Evolutionary conservation across 35 echinoderm and acorn worm genomes (phyloP).

Genomic region (Anneissia japonica): DNA sequence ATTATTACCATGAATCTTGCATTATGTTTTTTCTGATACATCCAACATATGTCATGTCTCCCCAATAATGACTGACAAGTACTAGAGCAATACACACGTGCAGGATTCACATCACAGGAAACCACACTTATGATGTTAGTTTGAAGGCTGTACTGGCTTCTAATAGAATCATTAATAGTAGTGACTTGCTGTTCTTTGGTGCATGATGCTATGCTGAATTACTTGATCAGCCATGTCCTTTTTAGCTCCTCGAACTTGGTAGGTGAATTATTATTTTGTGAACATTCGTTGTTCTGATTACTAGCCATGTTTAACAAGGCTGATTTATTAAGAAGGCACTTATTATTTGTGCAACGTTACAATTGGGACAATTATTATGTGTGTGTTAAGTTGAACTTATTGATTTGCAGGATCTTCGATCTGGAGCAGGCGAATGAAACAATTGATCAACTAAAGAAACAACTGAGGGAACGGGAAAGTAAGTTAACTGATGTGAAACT

Average conservation of each 20-base stretch:
- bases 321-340: too few species aligned
- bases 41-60: not conserved
- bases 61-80: not conserved
- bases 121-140: not conserved
- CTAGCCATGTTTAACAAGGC: too few species aligned
- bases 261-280: not conserved
- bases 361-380: not conserved
- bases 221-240: not conserved
- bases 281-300: not conserved
- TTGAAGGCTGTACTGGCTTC: too few species aligned
- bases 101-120: not conserved
- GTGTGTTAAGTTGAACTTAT: too few species aligned
- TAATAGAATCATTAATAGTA: not conserved
- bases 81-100: not conserved
- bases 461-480: conserved; percentile 84
- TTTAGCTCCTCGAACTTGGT: not conserved
- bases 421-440: conserved; percentile 60
- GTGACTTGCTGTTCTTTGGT: not conserved
- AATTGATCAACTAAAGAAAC: conserved; percentile 57
- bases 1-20: not conserved
- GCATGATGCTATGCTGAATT: not conserved
- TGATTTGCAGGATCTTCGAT: conserved; percentile 67
- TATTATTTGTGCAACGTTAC: too few species aligned
- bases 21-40: not conserved
- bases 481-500: conserved; percentile 88